Conservation (phyloP, 2,113 vertebrate genomes). For the Kryptolebias marmoratus region DNA sequence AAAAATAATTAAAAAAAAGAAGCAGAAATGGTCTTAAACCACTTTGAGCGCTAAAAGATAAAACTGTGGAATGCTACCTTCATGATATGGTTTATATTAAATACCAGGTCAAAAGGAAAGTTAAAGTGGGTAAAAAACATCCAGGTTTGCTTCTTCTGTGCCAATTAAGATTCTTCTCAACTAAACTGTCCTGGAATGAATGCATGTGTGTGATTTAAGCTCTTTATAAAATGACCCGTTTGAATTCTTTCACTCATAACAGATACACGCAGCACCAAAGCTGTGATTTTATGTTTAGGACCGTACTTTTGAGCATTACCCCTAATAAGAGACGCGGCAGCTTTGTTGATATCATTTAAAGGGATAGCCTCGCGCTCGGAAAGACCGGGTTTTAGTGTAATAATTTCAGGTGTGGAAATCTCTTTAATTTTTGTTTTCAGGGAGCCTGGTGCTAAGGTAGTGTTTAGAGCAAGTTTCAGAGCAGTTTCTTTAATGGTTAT, state of each 20-base stretch:
- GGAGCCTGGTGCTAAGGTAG: constrained; percentile 1
- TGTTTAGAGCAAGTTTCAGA: constrained; percentile 18
- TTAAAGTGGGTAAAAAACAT: no score
- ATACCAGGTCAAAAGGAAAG: no score
- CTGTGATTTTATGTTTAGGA: constrained; percentile 15
- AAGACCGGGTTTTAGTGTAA: constrained; percentile 1
- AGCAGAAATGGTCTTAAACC: no score
- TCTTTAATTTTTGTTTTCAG: constrained; percentile 26
- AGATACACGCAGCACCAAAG: background rate
- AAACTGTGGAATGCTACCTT: no score
- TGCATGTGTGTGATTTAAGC: background rate
- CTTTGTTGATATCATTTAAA: constrained; percentile 37
- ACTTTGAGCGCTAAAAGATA: no score
- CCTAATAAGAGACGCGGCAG: background rate
- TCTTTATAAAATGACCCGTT: background rate
- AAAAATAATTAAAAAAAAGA: background rate
- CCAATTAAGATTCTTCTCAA: no score
- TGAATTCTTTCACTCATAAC: background rate
- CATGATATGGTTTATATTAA: no score
- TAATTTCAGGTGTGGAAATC: constrained; percentile 28
- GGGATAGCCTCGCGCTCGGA: fast-evolving
- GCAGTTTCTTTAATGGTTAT: background rate
- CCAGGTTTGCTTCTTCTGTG: no score
- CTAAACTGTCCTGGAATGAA: no score
- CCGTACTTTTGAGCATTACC: background rate